phyloP scores from a whole-genome alignment of 2,113 vertebrate genomes.

The Coregonus clupeaformis region DNA sequence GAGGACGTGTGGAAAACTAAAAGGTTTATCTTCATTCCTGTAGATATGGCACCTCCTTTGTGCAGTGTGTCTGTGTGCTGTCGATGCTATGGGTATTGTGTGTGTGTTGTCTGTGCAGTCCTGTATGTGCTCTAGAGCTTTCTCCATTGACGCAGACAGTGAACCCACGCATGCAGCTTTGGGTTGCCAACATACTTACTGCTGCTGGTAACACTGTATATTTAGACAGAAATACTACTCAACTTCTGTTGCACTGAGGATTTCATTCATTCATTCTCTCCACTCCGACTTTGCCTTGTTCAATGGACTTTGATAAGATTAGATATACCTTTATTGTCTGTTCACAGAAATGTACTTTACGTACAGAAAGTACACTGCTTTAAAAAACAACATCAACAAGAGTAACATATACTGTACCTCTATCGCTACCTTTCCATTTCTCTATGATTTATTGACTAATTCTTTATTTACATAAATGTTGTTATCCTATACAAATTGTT shows the following conservation, averaged over 20 bases:
- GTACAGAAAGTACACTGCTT: no score
- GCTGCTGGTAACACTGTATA: neutral
- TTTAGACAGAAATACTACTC: slow-evolving; percentile 31
- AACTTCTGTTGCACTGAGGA: neutral
- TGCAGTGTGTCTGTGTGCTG: neutral
- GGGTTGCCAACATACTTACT: neutral
- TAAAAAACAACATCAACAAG: no score
- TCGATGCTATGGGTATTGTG: no score
- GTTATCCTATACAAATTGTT: neutral
- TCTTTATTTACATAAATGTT: neutral
- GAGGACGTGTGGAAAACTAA: neutral
- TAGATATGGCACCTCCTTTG: neutral
- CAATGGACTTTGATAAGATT: no score
- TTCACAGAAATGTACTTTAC: no score
- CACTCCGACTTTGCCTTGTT: neutral
- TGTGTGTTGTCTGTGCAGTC: neutral
- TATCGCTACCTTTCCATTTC: no score
- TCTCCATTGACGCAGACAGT: neutral
- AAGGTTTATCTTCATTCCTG: neutral
- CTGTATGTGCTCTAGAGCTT: neutral
- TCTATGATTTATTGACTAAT: neutral
- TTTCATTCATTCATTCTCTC: neutral
- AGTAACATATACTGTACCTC: no score
- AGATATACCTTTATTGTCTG: no score
- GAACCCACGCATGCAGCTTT: neutral